phyloP scores from a whole-genome alignment of 2,888 invertebrate species.

The Thymelicus sylvestris region DNA sequence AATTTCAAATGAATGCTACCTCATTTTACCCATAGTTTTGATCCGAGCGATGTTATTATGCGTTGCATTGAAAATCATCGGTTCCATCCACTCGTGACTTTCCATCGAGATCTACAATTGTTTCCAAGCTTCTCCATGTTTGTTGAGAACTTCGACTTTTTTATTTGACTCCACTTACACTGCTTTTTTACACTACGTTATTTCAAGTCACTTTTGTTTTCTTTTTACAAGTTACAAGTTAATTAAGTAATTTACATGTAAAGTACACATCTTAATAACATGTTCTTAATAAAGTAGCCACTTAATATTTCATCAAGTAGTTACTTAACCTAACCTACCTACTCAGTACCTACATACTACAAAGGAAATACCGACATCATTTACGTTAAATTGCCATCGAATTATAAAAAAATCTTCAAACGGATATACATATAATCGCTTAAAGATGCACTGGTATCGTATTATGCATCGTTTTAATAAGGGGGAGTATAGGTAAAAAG shows the following conservation, averaged over 20 bases:
- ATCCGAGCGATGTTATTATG: slow-evolving; percentile 56
- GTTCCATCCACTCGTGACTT: slow-evolving; percentile 59
- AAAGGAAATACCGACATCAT: slow-evolving; percentile 45
- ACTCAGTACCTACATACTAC: background rate
- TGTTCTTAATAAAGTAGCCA: background rate
- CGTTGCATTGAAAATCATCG: slow-evolving; percentile 70
- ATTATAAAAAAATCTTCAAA: slow-evolving; percentile 25
- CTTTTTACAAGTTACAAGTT: too few relatives aligned
- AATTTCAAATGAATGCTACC: slow-evolving; percentile 38
- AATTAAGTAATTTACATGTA: too few relatives aligned
- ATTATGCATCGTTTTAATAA: slow-evolving; percentile 35
- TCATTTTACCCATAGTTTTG: slow-evolving; percentile 26
- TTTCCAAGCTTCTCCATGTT: slow-evolving; percentile 47
- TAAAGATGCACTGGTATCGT: slow-evolving; percentile 2
- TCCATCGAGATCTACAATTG: slow-evolving; percentile 53
- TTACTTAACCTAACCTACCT: too few relatives aligned
- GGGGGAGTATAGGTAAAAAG: slow-evolving; percentile 58
- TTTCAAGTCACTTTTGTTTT: too few relatives aligned
- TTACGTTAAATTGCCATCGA: slow-evolving; percentile 19
- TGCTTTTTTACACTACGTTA: background rate
- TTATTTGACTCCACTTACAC: slow-evolving; percentile 24
- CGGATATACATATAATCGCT: slow-evolving; percentile 1
- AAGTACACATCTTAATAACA: too few relatives aligned
- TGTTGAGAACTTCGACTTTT: slow-evolving; percentile 51
- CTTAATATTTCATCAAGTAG: background rate